Conservation (phyloP, 2,113 vertebrate genomes). For the Gopherus flavomarginatus region DNA sequence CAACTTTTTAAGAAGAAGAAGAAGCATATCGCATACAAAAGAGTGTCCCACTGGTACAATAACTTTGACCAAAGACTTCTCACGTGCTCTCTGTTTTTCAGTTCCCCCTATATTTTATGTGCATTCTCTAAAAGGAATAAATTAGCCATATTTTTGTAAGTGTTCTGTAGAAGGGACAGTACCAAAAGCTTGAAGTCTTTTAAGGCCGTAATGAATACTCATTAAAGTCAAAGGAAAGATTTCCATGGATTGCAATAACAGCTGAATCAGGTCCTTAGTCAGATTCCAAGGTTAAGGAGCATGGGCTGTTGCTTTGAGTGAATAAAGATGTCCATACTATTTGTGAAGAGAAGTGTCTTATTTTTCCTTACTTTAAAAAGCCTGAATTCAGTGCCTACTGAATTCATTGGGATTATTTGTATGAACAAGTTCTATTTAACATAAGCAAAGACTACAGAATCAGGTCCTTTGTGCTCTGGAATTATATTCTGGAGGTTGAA, state of each 20-base stretch:
- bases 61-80: neutral
- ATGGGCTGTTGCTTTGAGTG: neutral
- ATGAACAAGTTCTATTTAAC: neutral
- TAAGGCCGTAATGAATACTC: neutral
- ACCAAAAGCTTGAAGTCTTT: neutral
- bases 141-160: neutral
- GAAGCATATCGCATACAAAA: neutral
- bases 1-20: neutral
- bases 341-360: neutral
- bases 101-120: neutral
- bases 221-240: neutral
- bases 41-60: neutral
- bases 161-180: neutral
- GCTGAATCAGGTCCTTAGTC: neutral
- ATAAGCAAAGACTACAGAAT: too few relatives aligned
- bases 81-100: neutral
- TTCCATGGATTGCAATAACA: neutral
- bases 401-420: neutral
- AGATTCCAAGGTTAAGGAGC: neutral
- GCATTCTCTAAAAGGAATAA: neutral
- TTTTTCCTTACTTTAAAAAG: neutral
- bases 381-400: neutral
- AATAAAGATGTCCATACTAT: rapidly evolving
- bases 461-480: too few relatives aligned
- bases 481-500: neutral